Evolutionary conservation across 2,797 vertebrate species (phyloP).

Genomic region (Etheostoma nigrum): DNA sequence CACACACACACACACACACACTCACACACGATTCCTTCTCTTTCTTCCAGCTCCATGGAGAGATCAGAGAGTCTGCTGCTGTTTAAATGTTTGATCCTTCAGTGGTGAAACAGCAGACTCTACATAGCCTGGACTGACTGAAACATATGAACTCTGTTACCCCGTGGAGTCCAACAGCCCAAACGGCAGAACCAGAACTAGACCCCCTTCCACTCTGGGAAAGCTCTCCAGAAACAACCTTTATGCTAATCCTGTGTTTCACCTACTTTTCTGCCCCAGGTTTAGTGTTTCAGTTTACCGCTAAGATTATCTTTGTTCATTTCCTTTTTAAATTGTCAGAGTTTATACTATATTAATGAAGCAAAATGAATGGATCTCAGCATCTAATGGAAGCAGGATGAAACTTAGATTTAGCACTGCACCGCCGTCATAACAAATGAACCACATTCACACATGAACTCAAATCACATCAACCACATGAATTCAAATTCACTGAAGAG

Average conservation of each 20-base stretch:
- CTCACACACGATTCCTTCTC: constrained; percentile 25
- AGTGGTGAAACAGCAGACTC: constrained; percentile 25
- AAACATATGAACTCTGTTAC: constrained; percentile 9
- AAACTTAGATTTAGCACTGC: background rate
- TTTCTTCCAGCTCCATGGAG: constrained; percentile 42
- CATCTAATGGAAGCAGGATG: background rate
- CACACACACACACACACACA: constrained; percentile 18
- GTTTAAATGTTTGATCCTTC: constrained; percentile 55
- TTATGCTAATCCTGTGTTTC: background rate
- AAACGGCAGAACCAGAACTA: background rate
- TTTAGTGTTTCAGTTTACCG: background rate
- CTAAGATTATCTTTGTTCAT: background rate
- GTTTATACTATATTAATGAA: background rate
- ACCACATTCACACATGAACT: background rate
- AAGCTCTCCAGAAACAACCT: background rate
- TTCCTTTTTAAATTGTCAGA: constrained; percentile 11
- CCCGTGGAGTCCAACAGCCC: background rate
- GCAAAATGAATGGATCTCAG: background rate
- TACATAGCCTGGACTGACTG: constrained; percentile 21
- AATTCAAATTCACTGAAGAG: background rate
- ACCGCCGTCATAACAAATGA: background rate
- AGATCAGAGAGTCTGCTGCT: constrained; percentile 61
- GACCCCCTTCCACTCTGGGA: background rate
- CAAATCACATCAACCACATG: no score
- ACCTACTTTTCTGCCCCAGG: background rate